A percentile compares a stretch with the other conserved stretches of the same genome.
phyloP scores from a whole-genome alignment of 2,888 invertebrate genomes.

The Callyntrura sp. region DNA sequence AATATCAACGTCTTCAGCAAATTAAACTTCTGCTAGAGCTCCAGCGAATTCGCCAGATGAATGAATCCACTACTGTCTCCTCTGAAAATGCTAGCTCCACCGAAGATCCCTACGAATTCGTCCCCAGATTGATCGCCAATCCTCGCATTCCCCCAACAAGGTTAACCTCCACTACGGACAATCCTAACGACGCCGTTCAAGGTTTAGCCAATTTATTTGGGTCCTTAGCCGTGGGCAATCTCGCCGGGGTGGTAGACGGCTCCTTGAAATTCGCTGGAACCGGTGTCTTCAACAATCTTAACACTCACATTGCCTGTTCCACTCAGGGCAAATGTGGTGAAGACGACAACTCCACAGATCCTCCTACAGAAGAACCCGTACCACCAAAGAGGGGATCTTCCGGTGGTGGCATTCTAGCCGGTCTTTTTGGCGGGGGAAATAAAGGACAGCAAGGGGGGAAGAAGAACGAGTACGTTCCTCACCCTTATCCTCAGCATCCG shows the following conservation, averaged over 20 bases:
- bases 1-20: conserved; percentile 45
- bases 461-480: not conserved
- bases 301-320: not conserved
- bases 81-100: conserved; percentile 3
- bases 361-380: not conserved
- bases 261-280: conserved; percentile 38
- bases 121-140: conserved; percentile 45
- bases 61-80: not conserved
- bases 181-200: conserved; percentile 44
- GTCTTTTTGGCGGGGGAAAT: no score
- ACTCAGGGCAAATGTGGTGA: conserved; percentile 19
- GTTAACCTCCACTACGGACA: conserved; percentile 53
- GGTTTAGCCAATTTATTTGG: conserved; percentile 55
- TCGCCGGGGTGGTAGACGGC: conserved; percentile 60
- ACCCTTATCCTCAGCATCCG: conserved; percentile 22
- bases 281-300: conserved; percentile 51
- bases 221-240: conserved; percentile 43
- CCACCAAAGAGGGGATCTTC: not conserved
- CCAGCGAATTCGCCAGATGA: not conserved
- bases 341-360: no score
- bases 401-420: no score
- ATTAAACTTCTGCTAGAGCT: conserved; percentile 28
- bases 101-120: conserved; percentile 18
- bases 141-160: conserved; percentile 52
- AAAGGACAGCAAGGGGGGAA: not conserved